Percentiles rank a stretch among this genome's conserved stretches.
Evolutionary conservation across 2,888 invertebrate species (phyloP).

Genomic region (Macrophya alboannulata): DNA sequence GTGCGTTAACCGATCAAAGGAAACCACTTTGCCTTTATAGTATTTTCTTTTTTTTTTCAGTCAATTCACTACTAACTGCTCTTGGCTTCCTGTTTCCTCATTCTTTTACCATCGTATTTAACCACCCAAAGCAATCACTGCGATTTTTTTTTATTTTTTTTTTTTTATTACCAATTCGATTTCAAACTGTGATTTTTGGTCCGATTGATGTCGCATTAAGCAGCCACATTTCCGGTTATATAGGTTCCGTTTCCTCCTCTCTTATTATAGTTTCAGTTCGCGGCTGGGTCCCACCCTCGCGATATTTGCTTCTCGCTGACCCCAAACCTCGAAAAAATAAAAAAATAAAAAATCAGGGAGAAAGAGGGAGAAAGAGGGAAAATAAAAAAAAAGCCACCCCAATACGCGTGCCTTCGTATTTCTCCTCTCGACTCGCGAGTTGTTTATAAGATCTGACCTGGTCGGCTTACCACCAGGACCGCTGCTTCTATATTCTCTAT

Average conservation of each 20-base stretch:
- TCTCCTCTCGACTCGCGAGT: not conserved
- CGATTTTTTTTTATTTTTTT: not conserved
- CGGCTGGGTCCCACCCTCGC: not conserved
- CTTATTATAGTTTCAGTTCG: not conserved
- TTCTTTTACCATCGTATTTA: not conserved
- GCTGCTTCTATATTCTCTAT: conserved; percentile 1
- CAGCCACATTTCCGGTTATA: not conserved
- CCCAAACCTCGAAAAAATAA: not conserved
- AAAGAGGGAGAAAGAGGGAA: not conserved
- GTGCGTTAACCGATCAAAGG: conserved; percentile 40
- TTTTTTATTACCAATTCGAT: not conserved
- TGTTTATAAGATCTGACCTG: conserved; percentile 44
- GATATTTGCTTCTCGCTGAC: conserved; percentile 16
- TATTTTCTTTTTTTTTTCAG: not conserved
- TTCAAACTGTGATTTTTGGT: not conserved
- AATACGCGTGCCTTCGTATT: not conserved
- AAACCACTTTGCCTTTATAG: conserved; percentile 15
- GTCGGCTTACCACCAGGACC: conserved; percentile 2
- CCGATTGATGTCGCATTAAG: not conserved
- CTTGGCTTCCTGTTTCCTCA: not conserved
- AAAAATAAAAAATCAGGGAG: not conserved
- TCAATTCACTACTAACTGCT: not conserved
- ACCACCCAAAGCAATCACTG: not conserved
- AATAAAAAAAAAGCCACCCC: not conserved
- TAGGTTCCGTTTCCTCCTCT: not conserved